Conservation (phyloP, 2,797 vertebrate genomes). For the Hypotaenidia okinawae region DNA sequence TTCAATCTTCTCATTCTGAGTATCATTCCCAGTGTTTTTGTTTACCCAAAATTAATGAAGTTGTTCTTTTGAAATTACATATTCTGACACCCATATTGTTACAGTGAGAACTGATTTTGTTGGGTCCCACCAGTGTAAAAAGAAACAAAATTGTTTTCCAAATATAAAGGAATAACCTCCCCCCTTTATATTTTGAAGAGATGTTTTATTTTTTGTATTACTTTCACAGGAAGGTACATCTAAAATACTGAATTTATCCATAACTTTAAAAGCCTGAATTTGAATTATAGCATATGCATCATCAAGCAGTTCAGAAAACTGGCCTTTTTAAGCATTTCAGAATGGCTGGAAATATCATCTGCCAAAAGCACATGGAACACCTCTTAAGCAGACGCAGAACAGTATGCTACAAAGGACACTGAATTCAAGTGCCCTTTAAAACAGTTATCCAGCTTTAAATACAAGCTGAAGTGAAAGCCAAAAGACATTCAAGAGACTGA, state of each 20-base stretch:
- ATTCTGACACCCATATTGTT: neutral
- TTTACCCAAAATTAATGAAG: neutral
- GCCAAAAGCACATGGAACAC: slow-evolving; percentile 49
- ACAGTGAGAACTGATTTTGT: neutral
- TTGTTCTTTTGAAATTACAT: neutral
- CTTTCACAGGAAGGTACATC: slow-evolving; percentile 14
- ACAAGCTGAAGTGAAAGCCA: slow-evolving; percentile 35
- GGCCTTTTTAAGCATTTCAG: slow-evolving; percentile 50
- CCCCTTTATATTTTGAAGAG: neutral
- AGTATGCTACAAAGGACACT: neutral
- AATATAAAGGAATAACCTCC: neutral
- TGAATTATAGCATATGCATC: slow-evolving; percentile 21
- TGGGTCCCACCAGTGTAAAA: neutral
- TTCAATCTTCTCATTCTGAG: neutral
- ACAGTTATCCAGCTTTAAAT: slow-evolving; percentile 18
- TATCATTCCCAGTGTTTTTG: neutral
- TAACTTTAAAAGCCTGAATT: slow-evolving; percentile 44
- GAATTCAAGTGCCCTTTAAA: slow-evolving; percentile 42
- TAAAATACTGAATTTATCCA: slow-evolving; percentile 45
- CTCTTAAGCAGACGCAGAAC: slow-evolving; percentile 37
- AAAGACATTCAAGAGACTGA: slow-evolving; percentile 23
- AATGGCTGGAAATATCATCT: slow-evolving; percentile 54
- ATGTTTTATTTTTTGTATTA: neutral
- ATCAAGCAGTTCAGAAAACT: slow-evolving; percentile 49
- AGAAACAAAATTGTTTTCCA: neutral